Evolutionary conservation across 2,113 vertebrate genomes (phyloP), one percentile per base, ranked within the genome.

Genomic region (Eubucco bourcierii): DNA sequence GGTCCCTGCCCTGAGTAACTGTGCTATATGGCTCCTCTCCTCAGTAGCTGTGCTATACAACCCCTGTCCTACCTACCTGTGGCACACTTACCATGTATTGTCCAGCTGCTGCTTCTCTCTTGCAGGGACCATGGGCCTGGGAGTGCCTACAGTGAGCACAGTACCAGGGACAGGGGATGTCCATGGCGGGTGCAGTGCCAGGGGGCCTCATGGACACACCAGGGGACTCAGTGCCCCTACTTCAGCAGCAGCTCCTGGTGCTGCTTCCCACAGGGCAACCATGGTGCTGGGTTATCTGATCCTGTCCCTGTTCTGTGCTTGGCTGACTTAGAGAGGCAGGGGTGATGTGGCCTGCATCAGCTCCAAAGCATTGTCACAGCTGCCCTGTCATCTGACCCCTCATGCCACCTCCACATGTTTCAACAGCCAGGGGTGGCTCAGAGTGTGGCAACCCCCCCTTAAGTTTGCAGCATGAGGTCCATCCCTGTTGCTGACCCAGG

Each of bases 151-250:
- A 1, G 52, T 2, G 12, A 39, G 37, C 0, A 0, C 46, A 73
- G 53, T 61, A 56, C 4, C 5, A 3, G 68, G 4, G 31, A 61
- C 72, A 34, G 39, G 9, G 56, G 12, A 4, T 64, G 25, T 12
- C 39, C 31, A 1, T 0, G 1, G 64, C 1, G 7, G 50, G 29
- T 0, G 0, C 59, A 72, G 58, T 66, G 61, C 4, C 7, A 4
- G 70, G 4, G 27, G 47, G 24, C 12, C 37, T 50, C 39, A 21
- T 1, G 12, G 68, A 12, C 50, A 29, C 18, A 18, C 19, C 23
- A 52, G 3, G 27, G 47, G 21, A 37, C 37, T 70, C 80, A 20
- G 15, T 61, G 34, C 7, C 8, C 4, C 31, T 21, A 15, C 13
- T 0, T 15, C 2, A 1, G 4, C 58, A 84, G 27, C n/a, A 41